phyloP scores from a whole-genome alignment of 2,888 invertebrate genomes.

The Pristionchus mayeri region DNA sequence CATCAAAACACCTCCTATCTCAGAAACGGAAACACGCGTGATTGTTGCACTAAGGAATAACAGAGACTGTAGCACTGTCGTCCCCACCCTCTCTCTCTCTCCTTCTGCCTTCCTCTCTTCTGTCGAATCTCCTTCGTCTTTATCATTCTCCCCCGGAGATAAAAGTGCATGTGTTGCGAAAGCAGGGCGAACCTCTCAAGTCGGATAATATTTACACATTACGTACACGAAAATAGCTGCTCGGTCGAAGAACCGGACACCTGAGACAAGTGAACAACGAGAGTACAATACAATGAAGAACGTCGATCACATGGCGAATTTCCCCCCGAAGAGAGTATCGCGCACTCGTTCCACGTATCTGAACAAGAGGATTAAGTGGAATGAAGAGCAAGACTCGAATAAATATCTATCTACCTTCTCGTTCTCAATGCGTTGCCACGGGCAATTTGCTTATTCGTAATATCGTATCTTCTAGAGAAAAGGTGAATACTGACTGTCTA shows the following conservation, averaged over 20 bases:
- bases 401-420: no score
- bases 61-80: not conserved
- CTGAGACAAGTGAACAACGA: not conserved
- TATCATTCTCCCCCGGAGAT: not conserved
- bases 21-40: not conserved
- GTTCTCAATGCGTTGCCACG: no score
- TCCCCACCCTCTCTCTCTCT: no score
- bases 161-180: not conserved
- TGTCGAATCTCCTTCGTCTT: no score
- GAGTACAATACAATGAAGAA: not conserved
- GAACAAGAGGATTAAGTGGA: not conserved
- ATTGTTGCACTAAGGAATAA: not conserved
- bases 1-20: not conserved
- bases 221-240: not conserved
- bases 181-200: not conserved
- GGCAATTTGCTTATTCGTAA: no score
- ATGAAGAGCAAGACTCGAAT: not conserved
- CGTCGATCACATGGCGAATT: slow-evolving; percentile 32
- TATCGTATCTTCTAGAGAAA: not conserved
- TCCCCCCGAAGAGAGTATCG: slow-evolving; percentile 43
- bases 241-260: not conserved
- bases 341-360: slow-evolving; percentile 45
- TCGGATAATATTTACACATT: not conserved
- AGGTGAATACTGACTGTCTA: slow-evolving; percentile 35
- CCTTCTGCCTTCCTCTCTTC: not conserved